phyloP scores from a whole-genome alignment of 2,113 vertebrate genomes.

The Labrus mixtus region DNA sequence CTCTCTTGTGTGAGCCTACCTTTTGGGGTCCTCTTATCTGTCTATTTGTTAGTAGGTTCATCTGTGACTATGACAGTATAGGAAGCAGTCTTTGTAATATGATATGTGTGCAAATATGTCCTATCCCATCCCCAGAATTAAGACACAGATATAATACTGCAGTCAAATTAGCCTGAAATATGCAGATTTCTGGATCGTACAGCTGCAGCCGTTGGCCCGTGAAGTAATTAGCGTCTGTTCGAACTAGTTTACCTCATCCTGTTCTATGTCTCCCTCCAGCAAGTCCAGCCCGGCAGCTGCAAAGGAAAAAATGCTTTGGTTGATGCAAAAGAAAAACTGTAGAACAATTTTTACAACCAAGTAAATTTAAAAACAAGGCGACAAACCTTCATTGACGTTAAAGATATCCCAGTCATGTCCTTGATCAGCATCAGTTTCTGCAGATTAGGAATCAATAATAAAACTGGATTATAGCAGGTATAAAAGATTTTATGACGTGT shows the following conservation, averaged over 20 bases:
- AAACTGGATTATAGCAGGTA: background rate
- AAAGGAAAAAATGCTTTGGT: conserved; percentile 36
- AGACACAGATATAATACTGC: background rate
- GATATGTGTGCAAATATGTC: no score
- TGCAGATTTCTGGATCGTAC: background rate
- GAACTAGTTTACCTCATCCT: conserved; percentile 79
- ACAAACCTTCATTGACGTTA: conserved; percentile 89
- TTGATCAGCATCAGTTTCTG: conserved; percentile 87
- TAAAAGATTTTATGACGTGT: background rate
- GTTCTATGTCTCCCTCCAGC: conserved; percentile 90
- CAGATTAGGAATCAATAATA: conserved; percentile 33
- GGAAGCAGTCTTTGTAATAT: no score
- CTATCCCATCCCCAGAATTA: background rate
- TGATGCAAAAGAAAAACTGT: background rate
- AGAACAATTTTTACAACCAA: background rate
- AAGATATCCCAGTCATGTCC: conserved; percentile 88
- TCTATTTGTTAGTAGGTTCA: no score
- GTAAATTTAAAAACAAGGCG: background rate
- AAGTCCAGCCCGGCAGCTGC: conserved; percentile 86
- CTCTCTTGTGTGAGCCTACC: no score
- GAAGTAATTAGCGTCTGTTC: background rate
- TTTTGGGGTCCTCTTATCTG: no score
- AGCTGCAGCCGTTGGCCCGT: background rate
- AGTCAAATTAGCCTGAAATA: background rate
- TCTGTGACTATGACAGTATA: no score